Percentiles rank a stretch among this genome's conserved stretches.
Evolutionary conservation across 2,888 invertebrate genomes (phyloP).

Genomic region (Idaea straminata): DNA sequence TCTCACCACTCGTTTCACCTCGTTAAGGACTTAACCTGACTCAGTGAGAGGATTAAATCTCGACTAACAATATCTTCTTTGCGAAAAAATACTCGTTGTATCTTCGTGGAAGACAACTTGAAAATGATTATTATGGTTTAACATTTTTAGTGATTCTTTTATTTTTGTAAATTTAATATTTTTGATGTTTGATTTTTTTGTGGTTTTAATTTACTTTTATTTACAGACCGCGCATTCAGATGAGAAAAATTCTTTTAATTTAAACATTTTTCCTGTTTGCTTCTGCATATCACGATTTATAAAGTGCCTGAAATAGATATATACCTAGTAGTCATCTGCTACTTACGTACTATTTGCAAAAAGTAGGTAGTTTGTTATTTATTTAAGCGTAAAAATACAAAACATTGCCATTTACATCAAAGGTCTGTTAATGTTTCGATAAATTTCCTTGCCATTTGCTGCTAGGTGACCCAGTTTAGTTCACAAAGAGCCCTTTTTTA

Average conservation of each 20-base stretch:
- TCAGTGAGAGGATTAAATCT: constrained; percentile 14
- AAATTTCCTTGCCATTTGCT: constrained; percentile 39
- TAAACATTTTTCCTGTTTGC: too few species aligned
- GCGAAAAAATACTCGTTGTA: background rate
- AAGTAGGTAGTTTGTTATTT: background rate
- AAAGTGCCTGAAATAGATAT: too few species aligned
- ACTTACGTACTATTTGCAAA: too few species aligned
- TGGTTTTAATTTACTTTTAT: too few species aligned
- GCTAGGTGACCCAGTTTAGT: constrained; percentile 37
- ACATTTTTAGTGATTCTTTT: too few species aligned
- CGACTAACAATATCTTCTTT: background rate
- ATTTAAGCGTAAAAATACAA: background rate
- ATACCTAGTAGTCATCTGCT: too few species aligned
- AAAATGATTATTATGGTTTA: background rate
- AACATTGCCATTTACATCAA: background rate
- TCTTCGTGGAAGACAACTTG: background rate
- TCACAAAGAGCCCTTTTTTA: constrained; percentile 31
- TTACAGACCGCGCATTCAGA: too few species aligned
- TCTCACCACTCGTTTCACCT: constrained; percentile 30
- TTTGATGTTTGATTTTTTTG: too few species aligned
- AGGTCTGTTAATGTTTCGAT: constrained; percentile 20
- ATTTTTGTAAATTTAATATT: too few species aligned
- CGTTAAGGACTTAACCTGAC: constrained; percentile 30
- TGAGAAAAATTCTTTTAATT: too few species aligned
- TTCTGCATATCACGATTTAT: too few species aligned